A percentile compares a stretch with the other conserved stretches of the same genome.
These are phyloP conservation scores for Phrynocephalus versicolor DNA, from an alignment of 2,113 vertebrate species.

Conservation along the genomic window DNA sequence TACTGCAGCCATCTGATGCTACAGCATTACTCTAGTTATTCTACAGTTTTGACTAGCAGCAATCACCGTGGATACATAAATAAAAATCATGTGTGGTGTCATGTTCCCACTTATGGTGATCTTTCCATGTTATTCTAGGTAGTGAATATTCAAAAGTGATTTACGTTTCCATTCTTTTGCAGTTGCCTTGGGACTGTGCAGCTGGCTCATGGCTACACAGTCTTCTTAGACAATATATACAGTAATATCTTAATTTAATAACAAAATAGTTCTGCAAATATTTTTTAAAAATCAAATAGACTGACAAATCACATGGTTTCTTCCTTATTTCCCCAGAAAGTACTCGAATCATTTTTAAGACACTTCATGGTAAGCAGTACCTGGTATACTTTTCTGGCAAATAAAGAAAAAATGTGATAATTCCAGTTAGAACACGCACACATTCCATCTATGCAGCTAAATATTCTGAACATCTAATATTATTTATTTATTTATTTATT, in stretches of 20 bases:
- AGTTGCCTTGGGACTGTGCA: no score
- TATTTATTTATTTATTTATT: no score
- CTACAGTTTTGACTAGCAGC: background rate
- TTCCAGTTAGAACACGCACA: background rate
- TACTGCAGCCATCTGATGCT: background rate
- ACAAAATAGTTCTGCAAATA: background rate
- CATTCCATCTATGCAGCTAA: no score
- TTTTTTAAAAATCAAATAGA: background rate
- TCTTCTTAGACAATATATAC: background rate
- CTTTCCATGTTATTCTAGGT: no score
- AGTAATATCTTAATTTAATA: background rate
- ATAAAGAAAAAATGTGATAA: background rate
- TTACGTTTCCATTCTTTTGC: no score
- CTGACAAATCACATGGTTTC: background rate
- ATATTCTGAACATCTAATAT: no score
- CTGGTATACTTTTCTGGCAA: background rate
- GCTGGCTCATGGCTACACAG: no score
- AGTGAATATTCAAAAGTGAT: no score
- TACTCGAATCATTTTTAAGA: background rate
- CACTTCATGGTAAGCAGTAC: background rate
- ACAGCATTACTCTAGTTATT: background rate
- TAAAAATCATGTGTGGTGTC: no score
- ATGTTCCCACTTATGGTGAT: no score
- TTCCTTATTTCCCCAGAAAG: background rate
- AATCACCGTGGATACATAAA: background rate